Evolutionary conservation across 2,888 invertebrate species (phyloP).

Genomic region (Cryptocephalus moraei): DNA sequence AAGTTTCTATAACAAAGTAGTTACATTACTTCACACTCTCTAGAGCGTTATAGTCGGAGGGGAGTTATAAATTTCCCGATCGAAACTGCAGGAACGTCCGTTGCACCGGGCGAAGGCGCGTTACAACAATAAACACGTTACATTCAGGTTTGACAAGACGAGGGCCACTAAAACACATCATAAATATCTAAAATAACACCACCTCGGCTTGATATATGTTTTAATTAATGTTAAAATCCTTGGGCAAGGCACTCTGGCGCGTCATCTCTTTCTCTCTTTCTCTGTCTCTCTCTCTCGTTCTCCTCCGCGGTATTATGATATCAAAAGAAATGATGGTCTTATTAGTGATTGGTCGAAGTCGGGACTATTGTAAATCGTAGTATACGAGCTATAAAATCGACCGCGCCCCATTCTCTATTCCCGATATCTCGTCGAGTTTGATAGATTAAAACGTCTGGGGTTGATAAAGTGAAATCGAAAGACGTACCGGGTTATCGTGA

Average conservation of each 20-base stretch:
- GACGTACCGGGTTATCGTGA: no score
- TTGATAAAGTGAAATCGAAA: slow-evolving; percentile 8
- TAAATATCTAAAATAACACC: slow-evolving; percentile 21
- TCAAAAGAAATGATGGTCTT: slow-evolving; percentile 32
- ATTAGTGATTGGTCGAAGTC: slow-evolving; percentile 33
- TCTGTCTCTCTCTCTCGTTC: no score
- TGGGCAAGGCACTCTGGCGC: slow-evolving; percentile 13
- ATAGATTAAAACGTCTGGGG: slow-evolving; percentile 28
- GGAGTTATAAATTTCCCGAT: no score
- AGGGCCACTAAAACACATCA: slow-evolving; percentile 12
- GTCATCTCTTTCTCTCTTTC: no score
- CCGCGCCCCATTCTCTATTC: slow-evolving; percentile 25
- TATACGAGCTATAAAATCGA: slow-evolving; percentile 34
- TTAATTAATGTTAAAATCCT: slow-evolving; percentile 23
- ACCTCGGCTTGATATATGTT: slow-evolving; percentile 21
- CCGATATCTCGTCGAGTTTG: slow-evolving; percentile 27
- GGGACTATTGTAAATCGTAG: slow-evolving; percentile 25
- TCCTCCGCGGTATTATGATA: slow-evolving; percentile 28
- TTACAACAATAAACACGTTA: slow-evolving; percentile 2
- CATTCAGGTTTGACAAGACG: slow-evolving; percentile 17
- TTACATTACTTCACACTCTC: no score
- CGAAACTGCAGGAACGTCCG: no score
- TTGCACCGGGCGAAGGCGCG: no score
- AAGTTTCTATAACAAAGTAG: no score
- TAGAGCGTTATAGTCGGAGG: no score